These are phyloP conservation scores for Pollenia angustigena DNA, from an alignment of 2,888 invertebrate genomes.

Conservation along the genomic window DNA sequence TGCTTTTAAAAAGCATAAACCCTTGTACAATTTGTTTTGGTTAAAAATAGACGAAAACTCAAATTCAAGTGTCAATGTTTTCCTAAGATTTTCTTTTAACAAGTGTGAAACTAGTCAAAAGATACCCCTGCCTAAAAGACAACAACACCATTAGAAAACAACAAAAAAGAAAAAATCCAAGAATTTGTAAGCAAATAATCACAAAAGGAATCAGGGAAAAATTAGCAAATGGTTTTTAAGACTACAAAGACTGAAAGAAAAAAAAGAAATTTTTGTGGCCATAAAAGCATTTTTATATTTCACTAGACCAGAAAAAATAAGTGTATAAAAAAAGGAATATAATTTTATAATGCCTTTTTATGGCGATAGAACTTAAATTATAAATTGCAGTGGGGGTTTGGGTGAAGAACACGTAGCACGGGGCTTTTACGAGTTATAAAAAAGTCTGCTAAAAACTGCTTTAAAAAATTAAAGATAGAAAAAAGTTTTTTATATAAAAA, in stretches of 20 bases:
- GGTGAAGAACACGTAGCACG: no score
- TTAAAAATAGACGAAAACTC: neutral
- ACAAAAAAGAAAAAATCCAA: constrained; percentile 23
- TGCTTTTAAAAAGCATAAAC: neutral
- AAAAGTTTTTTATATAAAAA: no score
- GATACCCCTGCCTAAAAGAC: neutral
- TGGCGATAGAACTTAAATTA: constrained; percentile 22
- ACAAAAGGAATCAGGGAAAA: constrained; percentile 29
- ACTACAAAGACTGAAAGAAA: neutral
- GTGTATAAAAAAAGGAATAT: constrained; percentile 37
- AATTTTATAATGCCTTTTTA: constrained; percentile 53
- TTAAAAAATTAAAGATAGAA: no score
- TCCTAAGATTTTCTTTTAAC: constrained; percentile 37
- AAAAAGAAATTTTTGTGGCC: constrained; percentile 51
- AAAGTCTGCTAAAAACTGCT: no score
- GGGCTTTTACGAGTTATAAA: no score
- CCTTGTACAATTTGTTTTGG: constrained; percentile 43
- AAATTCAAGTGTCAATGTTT: constrained; percentile 58
- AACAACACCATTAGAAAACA: neutral
- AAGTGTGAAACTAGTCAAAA: constrained; percentile 55
- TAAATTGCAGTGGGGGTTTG: no score
- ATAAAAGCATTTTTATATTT: constrained; percentile 53
- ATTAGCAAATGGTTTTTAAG: constrained; percentile 52
- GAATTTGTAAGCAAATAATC: constrained; percentile 47
- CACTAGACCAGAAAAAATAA: constrained; percentile 9